Evolutionary conservation across 1,140 invertebrate species (phyloP).

Genomic region (Theocolax elegans): DNA sequence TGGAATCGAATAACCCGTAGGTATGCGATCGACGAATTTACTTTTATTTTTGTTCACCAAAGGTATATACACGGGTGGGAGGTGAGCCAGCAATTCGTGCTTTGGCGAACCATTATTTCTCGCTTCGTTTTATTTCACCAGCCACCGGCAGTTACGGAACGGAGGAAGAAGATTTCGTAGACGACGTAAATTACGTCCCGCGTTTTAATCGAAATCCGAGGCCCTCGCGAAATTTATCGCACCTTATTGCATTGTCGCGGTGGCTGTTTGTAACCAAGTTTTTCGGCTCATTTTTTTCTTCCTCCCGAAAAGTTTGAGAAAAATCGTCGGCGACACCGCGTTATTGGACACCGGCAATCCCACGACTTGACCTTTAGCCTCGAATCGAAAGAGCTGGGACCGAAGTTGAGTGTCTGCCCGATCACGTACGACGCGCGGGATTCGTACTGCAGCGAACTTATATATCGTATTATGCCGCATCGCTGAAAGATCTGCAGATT

Average conservation of each 20-base stretch:
- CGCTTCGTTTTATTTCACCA: conserved; percentile 33
- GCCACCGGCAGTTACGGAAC: neutral
- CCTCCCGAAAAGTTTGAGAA: conserved; percentile 53
- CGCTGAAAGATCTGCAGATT: conserved; percentile 38
- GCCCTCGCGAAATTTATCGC: conserved; percentile 57
- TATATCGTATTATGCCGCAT: conserved; percentile 35
- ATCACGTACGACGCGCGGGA: conserved; percentile 8
- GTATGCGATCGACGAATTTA: conserved; percentile 38
- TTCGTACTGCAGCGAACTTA: conserved; percentile 1
- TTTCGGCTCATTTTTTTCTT: conserved; percentile 38
- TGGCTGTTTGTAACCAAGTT: neutral
- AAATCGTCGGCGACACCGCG: conserved; percentile 46
- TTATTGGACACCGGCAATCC: conserved; percentile 48
- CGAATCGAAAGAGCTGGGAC: neutral
- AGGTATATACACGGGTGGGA: neutral
- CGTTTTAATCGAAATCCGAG: conserved; percentile 61
- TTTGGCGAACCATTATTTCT: conserved; percentile 40
- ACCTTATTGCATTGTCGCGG: conserved; percentile 53
- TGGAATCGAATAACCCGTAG: conserved; percentile 17
- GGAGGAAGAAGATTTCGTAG: conserved; percentile 30
- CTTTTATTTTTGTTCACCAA: conserved; percentile 33
- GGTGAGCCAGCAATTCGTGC: conserved; percentile 37
- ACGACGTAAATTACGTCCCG: conserved; percentile 58
- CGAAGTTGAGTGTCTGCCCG: conserved; percentile 11
- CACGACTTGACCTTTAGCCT: conserved; percentile 23